phyloP scores from a whole-genome alignment of 2,113 vertebrate species.

The Oncorhynchus keta region DNA sequence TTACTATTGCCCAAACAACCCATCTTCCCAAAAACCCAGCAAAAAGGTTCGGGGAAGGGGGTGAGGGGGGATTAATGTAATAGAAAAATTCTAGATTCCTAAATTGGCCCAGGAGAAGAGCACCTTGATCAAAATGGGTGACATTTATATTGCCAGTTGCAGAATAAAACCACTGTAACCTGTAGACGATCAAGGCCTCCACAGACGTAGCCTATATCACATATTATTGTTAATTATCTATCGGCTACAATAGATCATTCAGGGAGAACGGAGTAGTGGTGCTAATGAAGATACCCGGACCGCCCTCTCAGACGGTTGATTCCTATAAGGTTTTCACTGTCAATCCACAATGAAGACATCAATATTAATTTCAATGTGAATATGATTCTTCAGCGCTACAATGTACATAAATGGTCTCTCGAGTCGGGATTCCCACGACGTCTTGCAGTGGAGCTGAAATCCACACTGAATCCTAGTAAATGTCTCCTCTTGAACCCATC shows the following conservation, averaged over 20 bases:
- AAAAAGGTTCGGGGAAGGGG: conserved; percentile 54
- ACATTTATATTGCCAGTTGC: conserved; percentile 66
- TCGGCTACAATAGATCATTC: conserved; percentile 30
- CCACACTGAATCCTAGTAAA: conserved; percentile 42
- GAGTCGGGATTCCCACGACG: conserved; percentile 41
- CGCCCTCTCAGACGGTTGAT: conserved; percentile 61
- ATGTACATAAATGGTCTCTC: conserved; percentile 52
- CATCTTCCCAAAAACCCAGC: conserved; percentile 78
- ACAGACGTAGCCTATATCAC: conserved; percentile 21
- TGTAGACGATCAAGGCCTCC: neutral
- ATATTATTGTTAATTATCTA: conserved; percentile 42
- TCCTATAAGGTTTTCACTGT: conserved; percentile 60
- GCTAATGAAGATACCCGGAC: conserved; percentile 50
- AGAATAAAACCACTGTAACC: conserved; percentile 33
- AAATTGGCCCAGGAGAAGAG: conserved; percentile 63
- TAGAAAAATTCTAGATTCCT: conserved; percentile 64
- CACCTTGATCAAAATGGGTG: conserved; percentile 67
- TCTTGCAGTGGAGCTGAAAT: conserved; percentile 19
- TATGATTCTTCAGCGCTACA: conserved; percentile 44
- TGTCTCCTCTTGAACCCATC: conserved; percentile 64
- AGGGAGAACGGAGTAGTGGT: conserved; percentile 44
- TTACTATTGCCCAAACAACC: conserved; percentile 93
- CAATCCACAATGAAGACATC: conserved; percentile 73
- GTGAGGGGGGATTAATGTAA: conserved; percentile 17
- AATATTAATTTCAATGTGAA: conserved; percentile 47